phyloP scores from a whole-genome alignment of 2,113 vertebrate species.

The Lota lota region DNA sequence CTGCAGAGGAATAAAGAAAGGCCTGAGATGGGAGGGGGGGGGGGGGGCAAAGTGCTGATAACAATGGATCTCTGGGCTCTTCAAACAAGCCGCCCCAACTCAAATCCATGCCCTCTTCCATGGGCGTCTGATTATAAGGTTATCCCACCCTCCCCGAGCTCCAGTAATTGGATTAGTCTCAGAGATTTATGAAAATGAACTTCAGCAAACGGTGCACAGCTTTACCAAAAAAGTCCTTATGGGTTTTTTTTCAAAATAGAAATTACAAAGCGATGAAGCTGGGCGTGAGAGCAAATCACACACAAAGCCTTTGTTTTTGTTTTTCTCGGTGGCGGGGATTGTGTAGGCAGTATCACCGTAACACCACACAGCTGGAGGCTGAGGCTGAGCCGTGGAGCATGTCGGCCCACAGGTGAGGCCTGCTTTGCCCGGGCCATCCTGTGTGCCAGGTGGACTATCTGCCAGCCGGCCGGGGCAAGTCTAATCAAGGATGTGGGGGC shows the following conservation, averaged over 20 bases:
- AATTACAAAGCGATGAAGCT: slow-evolving; percentile 47
- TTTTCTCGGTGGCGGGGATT: slow-evolving; percentile 2
- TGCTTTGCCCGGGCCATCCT: slow-evolving; percentile 56
- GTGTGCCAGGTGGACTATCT: slow-evolving; percentile 67
- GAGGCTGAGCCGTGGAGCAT: slow-evolving; percentile 30
- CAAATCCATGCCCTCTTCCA: slow-evolving; percentile 74
- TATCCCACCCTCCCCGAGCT: slow-evolving; percentile 74
- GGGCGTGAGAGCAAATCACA: slow-evolving; percentile 26
- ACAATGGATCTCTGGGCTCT: slow-evolving; percentile 73
- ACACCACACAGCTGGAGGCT: slow-evolving; percentile 37
- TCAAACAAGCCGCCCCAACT: slow-evolving; percentile 71
- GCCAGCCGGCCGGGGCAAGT: slow-evolving; percentile 65
- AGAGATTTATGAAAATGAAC: slow-evolving; percentile 81
- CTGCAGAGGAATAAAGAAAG: slow-evolving; percentile 71
- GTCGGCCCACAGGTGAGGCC: slow-evolving; percentile 69
- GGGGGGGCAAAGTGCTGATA: slow-evolving; percentile 65
- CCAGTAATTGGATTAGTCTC: slow-evolving; percentile 81
- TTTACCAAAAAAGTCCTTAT: slow-evolving; percentile 55
- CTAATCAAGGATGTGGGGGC: slow-evolving; percentile 72
- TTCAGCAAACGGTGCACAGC: slow-evolving; percentile 63
- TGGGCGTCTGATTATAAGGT: slow-evolving; percentile 77
- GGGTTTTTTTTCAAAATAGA: slow-evolving; percentile 45
- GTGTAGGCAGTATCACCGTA: slow-evolving; percentile 26
- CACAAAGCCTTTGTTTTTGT: slow-evolving; percentile 26
- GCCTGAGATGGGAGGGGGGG: slow-evolving; percentile 44